Evolutionary conservation across 2,113 vertebrate genomes (phyloP), one percentile per base, ranked within the genome.

Genomic region (Coreoperca whiteheadi): DNA sequence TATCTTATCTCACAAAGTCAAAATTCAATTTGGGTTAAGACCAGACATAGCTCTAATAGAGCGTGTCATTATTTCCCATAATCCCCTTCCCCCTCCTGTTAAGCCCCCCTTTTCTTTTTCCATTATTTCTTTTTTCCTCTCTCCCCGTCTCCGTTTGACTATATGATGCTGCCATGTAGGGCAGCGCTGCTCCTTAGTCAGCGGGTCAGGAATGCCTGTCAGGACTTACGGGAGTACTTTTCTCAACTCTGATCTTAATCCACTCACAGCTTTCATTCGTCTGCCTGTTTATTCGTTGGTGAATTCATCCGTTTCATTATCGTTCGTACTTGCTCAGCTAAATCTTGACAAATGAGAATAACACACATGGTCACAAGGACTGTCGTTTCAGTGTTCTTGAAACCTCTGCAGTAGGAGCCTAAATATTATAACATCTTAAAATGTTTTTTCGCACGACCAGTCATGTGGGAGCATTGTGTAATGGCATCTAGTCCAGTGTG

Each of bases 141-240:
- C 81, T 23, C 64, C 53, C 39, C 30, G 21, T 59, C 41, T 80
- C 43, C 46, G 21, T 64, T 30, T 34, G 79, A 90, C 65, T 80
- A 87, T 89, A 83, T 80, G 87, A 83, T 83, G 84, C 84, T 72
- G 88, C 93, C 92, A 92, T 94, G 79, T 94, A 94, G 91, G 92
- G 93, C 84, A 88, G 87, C 84, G 54, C 85, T 82, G 77, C 83
- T 89, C 65, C 83, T 83, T 11, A 79, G 73, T 87, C 76, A 69
- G 73, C 43, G 64, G 77, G 82, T 81, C 83, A 83, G 92, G 93
- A 92, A 93, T 91, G 89, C 71, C 80, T 75, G 37, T 70, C 74
- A 63, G 70, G 88, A 81, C 75, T 63, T 84, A 53, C 72, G 77
- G 53, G 23, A 66, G 71, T 14, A 14, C 66, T 79, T 70, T 68